These are phyloP conservation scores for Operophtera brumata DNA, from an alignment of 2,888 invertebrate species.

Conservation along the genomic window DNA sequence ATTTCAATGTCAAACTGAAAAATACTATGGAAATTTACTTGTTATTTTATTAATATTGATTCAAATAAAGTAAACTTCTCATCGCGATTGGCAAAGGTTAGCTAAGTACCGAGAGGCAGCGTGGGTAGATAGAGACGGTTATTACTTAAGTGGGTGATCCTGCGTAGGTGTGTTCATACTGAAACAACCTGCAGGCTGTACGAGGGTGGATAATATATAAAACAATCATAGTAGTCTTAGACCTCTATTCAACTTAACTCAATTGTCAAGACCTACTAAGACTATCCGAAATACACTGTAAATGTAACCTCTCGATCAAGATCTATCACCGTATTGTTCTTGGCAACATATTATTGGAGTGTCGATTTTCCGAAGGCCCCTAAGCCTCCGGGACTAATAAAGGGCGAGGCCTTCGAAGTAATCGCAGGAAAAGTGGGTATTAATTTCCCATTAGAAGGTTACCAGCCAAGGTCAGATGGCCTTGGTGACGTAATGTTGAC, in stretches of 20 bases:
- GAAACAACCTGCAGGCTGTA: slow-evolving; percentile 3
- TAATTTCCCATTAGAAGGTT: slow-evolving; percentile 47
- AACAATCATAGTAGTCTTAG: not conserved
- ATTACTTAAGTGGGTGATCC: slow-evolving; percentile 20
- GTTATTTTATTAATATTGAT: not conserved
- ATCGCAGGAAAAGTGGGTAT: slow-evolving; percentile 41
- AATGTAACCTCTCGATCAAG: not conserved
- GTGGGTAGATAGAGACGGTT: slow-evolving; percentile 21
- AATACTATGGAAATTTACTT: slow-evolving; percentile 5
- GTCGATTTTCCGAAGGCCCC: slow-evolving; percentile 37
- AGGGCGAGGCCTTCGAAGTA: slow-evolving; percentile 52
- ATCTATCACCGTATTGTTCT: slow-evolving; percentile 6
- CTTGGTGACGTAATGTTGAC: slow-evolving; percentile 35
- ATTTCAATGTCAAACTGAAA: slow-evolving; percentile 7
- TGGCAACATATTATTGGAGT: slow-evolving; percentile 15
- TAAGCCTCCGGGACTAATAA: slow-evolving; percentile 36
- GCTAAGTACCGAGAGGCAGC: slow-evolving; percentile 2
- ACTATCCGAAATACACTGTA: not conserved
- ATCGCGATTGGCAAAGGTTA: slow-evolving; percentile 26
- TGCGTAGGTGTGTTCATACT: slow-evolving; percentile 21
- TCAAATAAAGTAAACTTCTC: slow-evolving; percentile 5
- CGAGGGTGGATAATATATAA: not conserved
- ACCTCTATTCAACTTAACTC: not conserved
- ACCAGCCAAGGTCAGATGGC: slow-evolving; percentile 36
- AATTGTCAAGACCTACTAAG: not conserved